These are phyloP conservation scores for Noctilio leporinus DNA, from an alignment of 2,113 vertebrate species.

Conservation along the genomic window DNA sequence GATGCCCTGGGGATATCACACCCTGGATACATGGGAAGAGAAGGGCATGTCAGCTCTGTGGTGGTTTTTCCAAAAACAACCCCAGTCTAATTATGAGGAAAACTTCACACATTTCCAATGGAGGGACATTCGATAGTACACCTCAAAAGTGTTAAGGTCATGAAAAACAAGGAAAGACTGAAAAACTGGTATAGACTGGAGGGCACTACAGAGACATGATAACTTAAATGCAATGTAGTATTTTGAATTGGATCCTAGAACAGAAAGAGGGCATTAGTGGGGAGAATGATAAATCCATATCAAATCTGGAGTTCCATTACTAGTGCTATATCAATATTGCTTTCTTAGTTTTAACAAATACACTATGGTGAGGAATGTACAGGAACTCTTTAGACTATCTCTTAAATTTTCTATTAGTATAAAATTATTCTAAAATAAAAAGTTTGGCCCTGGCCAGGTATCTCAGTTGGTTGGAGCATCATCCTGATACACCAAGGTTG, in stretches of 20 bases:
- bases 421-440: constrained; percentile 24
- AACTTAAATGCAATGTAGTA: neutral
- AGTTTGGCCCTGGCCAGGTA: neutral
- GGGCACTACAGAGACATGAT: neutral
- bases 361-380: neutral
- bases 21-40: neutral
- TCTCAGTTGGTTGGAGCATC: no score
- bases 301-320: neutral
- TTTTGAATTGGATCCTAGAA: constrained; percentile 37
- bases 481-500: no score
- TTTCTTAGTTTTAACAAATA: constrained; percentile 20
- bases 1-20: neutral
- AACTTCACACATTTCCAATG: neutral
- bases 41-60: neutral
- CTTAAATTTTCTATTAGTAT: neutral
- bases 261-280: neutral
- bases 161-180: neutral
- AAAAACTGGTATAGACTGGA: neutral
- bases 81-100: constrained; percentile 7
- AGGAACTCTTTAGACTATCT: neutral
- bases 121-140: neutral
- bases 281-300: neutral
- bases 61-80: neutral
- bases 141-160: constrained; percentile 29
- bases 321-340: neutral